These are phyloP conservation scores for Hirundichthys speculiger DNA, from an alignment of 2,113 vertebrate genomes.

Conservation along the genomic window DNA sequence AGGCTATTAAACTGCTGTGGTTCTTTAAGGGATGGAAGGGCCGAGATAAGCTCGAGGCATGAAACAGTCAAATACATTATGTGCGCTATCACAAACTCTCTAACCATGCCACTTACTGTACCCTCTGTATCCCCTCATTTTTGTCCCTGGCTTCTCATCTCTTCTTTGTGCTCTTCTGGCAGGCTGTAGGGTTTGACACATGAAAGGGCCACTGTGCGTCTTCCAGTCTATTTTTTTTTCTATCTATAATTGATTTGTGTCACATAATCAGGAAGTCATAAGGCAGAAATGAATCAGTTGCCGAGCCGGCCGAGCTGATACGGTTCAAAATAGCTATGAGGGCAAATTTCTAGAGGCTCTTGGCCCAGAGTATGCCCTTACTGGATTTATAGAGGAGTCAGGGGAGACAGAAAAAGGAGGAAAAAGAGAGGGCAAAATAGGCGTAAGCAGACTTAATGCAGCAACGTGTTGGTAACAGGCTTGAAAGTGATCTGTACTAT, in stretches of 20 bases:
- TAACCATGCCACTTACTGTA: constrained; percentile 4
- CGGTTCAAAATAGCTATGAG: constrained; percentile 49
- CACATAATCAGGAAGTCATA: constrained; percentile 63
- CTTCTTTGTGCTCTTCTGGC: constrained; percentile 20
- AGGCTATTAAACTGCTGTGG: neutral
- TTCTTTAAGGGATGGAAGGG: neutral
- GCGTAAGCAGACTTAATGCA: constrained; percentile 16
- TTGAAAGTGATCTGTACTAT: constrained; percentile 39
- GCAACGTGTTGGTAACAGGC: constrained; percentile 9
- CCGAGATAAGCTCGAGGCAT: neutral
- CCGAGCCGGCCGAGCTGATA: constrained; percentile 32
- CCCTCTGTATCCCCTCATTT: neutral
- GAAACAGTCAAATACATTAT: neutral
- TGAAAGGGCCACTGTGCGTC: constrained; percentile 44
- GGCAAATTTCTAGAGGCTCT: constrained; percentile 44
- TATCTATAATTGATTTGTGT: constrained; percentile 75
- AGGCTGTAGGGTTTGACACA: constrained; percentile 35
- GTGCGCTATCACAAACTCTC: neutral
- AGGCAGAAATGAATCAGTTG: constrained; percentile 38
- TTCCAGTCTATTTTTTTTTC: constrained; percentile 14
- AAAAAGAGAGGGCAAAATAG: neutral
- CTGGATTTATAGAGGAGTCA: constrained; percentile 12
- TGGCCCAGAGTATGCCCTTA: constrained; percentile 13
- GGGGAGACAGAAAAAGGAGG: neutral
- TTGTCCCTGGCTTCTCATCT: constrained; percentile 7